phyloP scores from a whole-genome alignment of 2,113 vertebrate genomes.

The Nothoprocta pentlandii region DNA sequence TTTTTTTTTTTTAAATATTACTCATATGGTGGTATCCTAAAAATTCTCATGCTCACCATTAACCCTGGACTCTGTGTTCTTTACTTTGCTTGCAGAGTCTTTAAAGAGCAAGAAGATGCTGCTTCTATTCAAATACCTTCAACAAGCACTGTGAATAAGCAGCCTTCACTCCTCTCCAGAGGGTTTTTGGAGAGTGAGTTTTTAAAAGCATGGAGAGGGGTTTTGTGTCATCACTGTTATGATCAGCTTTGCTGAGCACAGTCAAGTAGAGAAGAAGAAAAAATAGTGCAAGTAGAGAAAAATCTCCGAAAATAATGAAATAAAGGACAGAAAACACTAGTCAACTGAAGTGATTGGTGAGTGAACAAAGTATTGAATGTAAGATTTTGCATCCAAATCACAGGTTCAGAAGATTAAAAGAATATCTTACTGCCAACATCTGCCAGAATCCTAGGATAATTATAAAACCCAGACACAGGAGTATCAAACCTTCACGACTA shows the following conservation, averaged over 20 bases:
- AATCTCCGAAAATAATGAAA: not conserved
- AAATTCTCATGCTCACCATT: not conserved
- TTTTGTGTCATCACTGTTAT: not conserved
- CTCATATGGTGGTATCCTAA: not conserved
- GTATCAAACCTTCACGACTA: not conserved
- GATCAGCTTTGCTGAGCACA: not conserved
- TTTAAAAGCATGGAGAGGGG: not conserved
- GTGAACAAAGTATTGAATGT: not conserved
- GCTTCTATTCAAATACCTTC: constrained; percentile 14
- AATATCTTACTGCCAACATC: not conserved
- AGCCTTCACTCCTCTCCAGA: not conserved
- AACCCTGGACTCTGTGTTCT: not conserved
- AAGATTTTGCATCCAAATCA: not conserved
- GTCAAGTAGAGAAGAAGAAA: not conserved
- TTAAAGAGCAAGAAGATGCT: not conserved
- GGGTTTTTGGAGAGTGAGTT: not conserved
- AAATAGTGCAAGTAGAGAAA: not conserved
- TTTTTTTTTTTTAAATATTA: not conserved
- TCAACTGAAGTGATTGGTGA: not conserved
- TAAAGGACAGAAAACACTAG: not conserved
- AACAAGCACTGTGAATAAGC: constrained; percentile 19
- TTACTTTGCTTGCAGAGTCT: not conserved
- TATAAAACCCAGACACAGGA: not conserved
- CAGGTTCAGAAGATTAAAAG: not conserved
- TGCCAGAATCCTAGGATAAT: not conserved